A percentile compares a stretch with the other conserved stretches of the same genome.
These are phyloP conservation scores for Valencia hispanica DNA, from an alignment of 2,797 vertebrate species.

Conservation along the genomic window DNA sequence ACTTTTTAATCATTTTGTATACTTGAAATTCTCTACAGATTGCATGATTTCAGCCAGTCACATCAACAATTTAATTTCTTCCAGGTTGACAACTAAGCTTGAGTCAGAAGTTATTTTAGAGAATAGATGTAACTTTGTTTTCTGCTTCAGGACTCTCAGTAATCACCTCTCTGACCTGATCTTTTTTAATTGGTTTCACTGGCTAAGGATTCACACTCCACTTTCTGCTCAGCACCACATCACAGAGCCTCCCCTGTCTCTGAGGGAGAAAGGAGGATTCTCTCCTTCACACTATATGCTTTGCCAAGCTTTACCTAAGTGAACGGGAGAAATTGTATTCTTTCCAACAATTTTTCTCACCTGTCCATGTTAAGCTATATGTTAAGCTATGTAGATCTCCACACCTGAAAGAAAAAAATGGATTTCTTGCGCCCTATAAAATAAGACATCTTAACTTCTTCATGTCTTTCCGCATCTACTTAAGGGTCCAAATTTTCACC, in stretches of 20 bases:
- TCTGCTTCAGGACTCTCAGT: neutral
- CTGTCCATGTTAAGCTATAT: neutral
- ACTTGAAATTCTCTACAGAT: neutral
- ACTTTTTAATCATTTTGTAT: neutral
- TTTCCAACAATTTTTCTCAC: neutral
- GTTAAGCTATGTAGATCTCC: neutral
- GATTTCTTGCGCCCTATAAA: neutral
- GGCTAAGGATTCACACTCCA: neutral
- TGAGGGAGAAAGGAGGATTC: neutral
- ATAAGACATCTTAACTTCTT: neutral
- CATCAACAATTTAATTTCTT: neutral
- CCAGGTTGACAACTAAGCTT: neutral
- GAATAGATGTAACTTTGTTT: neutral
- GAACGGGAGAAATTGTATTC: neutral
- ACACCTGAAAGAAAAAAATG: neutral
- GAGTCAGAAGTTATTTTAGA: neutral
- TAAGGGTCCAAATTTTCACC: neutral
- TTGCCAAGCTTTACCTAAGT: neutral
- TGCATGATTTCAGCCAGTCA: neutral
- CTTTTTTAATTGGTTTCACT: conserved; percentile 1
- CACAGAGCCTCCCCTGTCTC: neutral
- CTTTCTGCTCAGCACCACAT: neutral
- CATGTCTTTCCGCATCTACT: neutral
- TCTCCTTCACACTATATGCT: neutral
- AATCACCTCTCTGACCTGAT: conserved; percentile 4